These are phyloP conservation scores for Thalassoma bifasciatum DNA, from an alignment of 2,113 vertebrate genomes.

Conservation along the genomic window DNA sequence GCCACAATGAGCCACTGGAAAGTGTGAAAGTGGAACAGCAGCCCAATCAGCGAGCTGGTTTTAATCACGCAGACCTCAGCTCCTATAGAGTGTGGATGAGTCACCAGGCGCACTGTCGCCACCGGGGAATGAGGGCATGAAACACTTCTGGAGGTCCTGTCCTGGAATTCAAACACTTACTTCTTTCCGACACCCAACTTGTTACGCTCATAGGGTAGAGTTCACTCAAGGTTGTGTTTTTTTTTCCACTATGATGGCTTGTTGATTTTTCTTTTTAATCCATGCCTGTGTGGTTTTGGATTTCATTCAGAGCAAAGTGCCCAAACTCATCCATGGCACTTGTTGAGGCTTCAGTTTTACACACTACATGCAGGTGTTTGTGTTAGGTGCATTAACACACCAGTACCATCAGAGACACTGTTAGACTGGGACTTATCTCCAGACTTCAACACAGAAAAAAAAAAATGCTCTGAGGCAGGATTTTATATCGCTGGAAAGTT, in stretches of 20 bases:
- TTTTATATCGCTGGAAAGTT: background rate
- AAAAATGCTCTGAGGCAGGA: too few species aligned
- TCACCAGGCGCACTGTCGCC: constrained; percentile 61
- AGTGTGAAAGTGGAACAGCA: constrained; percentile 67
- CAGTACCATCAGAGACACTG: background rate
- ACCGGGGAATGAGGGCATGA: constrained; percentile 40
- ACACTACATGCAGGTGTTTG: too few species aligned
- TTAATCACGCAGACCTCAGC: constrained; percentile 60
- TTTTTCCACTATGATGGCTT: background rate
- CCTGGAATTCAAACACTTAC: background rate
- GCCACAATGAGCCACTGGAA: constrained; percentile 51
- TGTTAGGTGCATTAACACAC: too few species aligned
- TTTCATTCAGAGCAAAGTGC: too few species aligned
- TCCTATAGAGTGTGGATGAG: constrained; percentile 38
- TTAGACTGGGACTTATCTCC: too few species aligned
- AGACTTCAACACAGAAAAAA: too few species aligned
- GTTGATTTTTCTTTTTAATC: too few species aligned
- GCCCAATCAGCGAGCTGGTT: constrained; percentile 44
- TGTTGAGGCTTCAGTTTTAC: too few species aligned
- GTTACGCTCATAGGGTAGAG: background rate
- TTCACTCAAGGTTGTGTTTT: background rate
- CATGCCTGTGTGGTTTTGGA: too few species aligned
- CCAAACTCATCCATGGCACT: too few species aligned
- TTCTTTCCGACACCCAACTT: background rate
- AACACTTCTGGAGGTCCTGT: constrained; percentile 13